These are phyloP conservation scores for Bufotes viridis DNA, from an alignment of 2,797 vertebrate species.

Conservation along the genomic window DNA sequence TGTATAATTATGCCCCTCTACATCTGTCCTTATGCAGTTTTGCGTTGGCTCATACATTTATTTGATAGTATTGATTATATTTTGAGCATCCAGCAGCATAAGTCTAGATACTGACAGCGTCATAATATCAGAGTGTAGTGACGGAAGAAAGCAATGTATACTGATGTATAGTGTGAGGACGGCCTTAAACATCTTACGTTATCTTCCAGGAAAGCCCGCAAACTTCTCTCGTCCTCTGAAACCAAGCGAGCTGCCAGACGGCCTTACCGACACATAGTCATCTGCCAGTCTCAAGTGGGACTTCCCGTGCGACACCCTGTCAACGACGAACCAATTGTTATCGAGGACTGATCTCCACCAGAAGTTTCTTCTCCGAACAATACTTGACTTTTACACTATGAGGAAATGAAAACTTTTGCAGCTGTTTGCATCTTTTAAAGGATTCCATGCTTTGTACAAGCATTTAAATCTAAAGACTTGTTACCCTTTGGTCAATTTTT, in stretches of 20 bases:
- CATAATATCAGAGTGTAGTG: too few relatives aligned
- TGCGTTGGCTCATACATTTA: too few relatives aligned
- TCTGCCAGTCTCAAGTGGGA: constrained; percentile 78
- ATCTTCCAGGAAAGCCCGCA: constrained; percentile 77
- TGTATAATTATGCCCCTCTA: too few relatives aligned
- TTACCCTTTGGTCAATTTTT: constrained; percentile 61
- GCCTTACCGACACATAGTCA: constrained; percentile 76
- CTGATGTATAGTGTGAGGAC: too few relatives aligned
- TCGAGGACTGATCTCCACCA: constrained; percentile 72
- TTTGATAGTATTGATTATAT: too few relatives aligned
- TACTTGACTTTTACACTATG: constrained; percentile 67
- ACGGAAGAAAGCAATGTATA: too few relatives aligned
- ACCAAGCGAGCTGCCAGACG: constrained; percentile 80
- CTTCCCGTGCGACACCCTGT: constrained; percentile 76
- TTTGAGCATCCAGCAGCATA: too few relatives aligned
- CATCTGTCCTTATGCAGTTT: too few relatives aligned
- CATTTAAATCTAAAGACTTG: constrained; percentile 73
- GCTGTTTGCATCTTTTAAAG: constrained; percentile 78
- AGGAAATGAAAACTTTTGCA: constrained; percentile 62
- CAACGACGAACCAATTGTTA: constrained; percentile 81
- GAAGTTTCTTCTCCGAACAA: constrained; percentile 59
- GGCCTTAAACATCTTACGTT: background rate
- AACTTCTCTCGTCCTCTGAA: constrained; percentile 81
- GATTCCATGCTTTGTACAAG: constrained; percentile 67
- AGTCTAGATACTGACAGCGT: too few relatives aligned